These are phyloP conservation scores for Chanos chanos DNA, from an alignment of 2,797 vertebrate genomes.

Conservation along the genomic window DNA sequence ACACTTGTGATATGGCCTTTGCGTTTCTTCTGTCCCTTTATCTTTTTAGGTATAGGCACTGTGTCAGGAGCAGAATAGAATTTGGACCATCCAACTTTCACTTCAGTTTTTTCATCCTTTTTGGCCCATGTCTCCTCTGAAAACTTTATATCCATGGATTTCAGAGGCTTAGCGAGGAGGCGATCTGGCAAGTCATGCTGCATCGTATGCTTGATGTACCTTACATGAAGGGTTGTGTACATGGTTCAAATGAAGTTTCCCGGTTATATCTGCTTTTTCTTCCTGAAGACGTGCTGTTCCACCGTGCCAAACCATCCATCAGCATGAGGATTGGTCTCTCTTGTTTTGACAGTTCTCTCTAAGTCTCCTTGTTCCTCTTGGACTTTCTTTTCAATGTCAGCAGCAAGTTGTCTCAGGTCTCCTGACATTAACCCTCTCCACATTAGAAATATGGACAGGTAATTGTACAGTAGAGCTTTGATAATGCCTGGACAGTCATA, in stretches of 20 bases:
- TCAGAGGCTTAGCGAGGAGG: not conserved
- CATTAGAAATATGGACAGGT: constrained; percentile 16
- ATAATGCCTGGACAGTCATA: constrained; percentile 1
- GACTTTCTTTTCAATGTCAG: not conserved
- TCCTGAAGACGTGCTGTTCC: not conserved
- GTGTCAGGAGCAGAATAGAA: not conserved
- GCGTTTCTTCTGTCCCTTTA: not conserved
- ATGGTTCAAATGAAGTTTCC: constrained; percentile 13
- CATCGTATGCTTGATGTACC: constrained; percentile 19
- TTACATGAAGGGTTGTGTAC: not conserved
- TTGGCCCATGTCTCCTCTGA: no score
- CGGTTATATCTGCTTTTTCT: not conserved
- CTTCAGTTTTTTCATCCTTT: no score
- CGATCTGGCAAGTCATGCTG: constrained; percentile 10
- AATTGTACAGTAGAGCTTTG: not conserved
- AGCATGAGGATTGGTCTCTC: constrained; percentile 22
- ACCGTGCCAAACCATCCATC: constrained; percentile 13
- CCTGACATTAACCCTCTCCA: constrained; percentile 18
- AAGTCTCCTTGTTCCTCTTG: not conserved
- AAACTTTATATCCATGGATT: not conserved
- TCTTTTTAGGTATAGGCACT: not conserved
- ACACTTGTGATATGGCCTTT: no score
- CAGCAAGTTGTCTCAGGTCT: constrained; percentile 7
- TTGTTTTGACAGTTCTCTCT: no score
- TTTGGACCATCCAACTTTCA: no score